Evolutionary conservation across 1,140 invertebrate species (phyloP).

Genomic region (Coboldia fuscipes): DNA sequence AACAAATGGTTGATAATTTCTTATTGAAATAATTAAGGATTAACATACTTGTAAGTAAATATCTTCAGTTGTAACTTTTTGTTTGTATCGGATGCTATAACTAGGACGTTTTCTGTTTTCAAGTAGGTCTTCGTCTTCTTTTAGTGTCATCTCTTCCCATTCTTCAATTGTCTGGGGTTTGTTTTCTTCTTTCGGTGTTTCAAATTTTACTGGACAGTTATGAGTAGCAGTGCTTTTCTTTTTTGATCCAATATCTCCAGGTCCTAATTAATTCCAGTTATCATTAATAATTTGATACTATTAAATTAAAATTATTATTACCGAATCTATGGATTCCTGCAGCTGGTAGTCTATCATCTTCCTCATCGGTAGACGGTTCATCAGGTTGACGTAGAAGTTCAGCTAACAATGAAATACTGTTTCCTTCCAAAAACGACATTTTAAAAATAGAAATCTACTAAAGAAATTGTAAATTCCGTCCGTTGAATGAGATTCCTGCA

Average conservation of each 20-base stretch:
- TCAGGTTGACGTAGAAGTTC: not conserved
- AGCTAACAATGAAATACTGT: not conserved
- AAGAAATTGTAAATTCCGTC: too few species aligned
- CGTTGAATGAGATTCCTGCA: too few species aligned
- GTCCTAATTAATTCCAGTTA: too few species aligned
- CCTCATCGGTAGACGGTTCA: too few species aligned
- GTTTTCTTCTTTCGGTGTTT: conserved; percentile 4
- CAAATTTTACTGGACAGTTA: conserved; percentile 6
- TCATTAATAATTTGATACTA: too few species aligned
- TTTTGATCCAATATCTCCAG: conserved; percentile 1
- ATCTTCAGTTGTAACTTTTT: conserved; percentile 65
- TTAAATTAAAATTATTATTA: too few species aligned
- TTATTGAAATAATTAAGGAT: conserved; percentile 1
- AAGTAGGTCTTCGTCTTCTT: conserved; percentile 21
- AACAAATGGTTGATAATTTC: conserved; percentile 6
- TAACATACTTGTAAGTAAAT: conserved; percentile 50
- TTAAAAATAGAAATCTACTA: too few species aligned
- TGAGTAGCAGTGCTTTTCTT: conserved; percentile 5
- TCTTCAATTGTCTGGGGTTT: conserved; percentile 25
- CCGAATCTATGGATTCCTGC: too few species aligned
- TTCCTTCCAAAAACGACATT: not conserved
- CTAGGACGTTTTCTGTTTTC: conserved; percentile 46
- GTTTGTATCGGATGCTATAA: conserved; percentile 66
- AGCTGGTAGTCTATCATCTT: too few species aligned
- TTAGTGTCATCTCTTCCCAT: conserved; percentile 25